These are phyloP conservation scores for Melangyna quadrimaculata DNA, from an alignment of 2,888 invertebrate species.

Conservation along the genomic window DNA sequence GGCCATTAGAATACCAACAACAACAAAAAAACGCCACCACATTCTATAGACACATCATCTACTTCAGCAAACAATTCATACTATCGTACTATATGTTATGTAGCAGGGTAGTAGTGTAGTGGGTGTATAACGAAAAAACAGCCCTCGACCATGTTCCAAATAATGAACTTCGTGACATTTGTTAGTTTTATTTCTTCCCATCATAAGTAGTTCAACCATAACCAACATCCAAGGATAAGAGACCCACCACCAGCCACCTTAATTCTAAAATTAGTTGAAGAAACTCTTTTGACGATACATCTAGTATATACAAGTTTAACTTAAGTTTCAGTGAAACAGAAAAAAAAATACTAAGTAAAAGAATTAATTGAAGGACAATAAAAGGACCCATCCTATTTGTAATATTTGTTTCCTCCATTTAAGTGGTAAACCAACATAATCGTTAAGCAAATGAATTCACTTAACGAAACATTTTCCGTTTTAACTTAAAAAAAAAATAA, in stretches of 20 bases:
- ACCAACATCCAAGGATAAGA: slow-evolving; percentile 38
- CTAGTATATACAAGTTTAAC: not conserved
- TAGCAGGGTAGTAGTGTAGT: not conserved
- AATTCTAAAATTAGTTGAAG: slow-evolving; percentile 41
- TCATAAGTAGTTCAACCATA: slow-evolving; percentile 14
- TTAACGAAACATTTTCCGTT: not conserved
- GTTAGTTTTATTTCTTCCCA: slow-evolving; percentile 15
- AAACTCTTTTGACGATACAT: not conserved
- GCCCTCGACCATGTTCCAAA: slow-evolving; percentile 31
- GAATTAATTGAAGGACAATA: slow-evolving; percentile 12
- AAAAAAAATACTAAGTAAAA: not conserved
- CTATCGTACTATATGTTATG: too few species aligned
- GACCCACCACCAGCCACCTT: not conserved
- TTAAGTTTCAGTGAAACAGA: not conserved
- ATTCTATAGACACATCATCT: slow-evolving; percentile 18
- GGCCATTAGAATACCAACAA: not conserved
- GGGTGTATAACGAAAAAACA: not conserved
- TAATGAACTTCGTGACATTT: slow-evolving; percentile 50
- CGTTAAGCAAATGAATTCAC: slow-evolving; percentile 6
- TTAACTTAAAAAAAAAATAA: slow-evolving; percentile 14
- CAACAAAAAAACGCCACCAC: not conserved
- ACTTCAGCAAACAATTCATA: slow-evolving; percentile 3
- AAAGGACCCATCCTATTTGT: slow-evolving; percentile 6
- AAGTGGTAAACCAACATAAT: not conserved
- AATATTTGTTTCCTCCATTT: not conserved